These are phyloP conservation scores for Ischnus inquisitorius DNA, from an alignment of 2,888 invertebrate species.

Conservation along the genomic window DNA sequence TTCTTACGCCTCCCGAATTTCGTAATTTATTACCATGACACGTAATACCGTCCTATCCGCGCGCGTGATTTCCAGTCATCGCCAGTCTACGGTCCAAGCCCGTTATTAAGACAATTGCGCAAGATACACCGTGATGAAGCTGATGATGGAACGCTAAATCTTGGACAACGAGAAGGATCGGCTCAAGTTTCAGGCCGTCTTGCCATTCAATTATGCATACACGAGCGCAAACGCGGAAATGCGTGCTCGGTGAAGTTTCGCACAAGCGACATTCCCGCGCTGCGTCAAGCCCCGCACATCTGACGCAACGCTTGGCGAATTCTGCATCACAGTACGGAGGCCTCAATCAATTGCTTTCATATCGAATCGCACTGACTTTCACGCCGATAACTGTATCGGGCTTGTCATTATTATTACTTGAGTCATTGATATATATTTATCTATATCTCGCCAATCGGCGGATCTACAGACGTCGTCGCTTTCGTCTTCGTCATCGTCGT, in stretches of 20 bases:
- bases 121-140: neutral
- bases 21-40: no score
- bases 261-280: constrained; percentile 7
- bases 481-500: neutral
- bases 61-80: neutral
- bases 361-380: neutral
- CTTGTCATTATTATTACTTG: neutral
- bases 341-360: constrained; percentile 8
- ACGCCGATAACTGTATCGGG: constrained; percentile 14
- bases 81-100: neutral
- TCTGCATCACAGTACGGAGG: constrained; percentile 51
- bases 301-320: constrained; percentile 52
- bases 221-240: constrained; percentile 8
- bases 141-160: constrained; percentile 9
- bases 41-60: no score
- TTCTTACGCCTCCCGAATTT: no score
- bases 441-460: neutral
- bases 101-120: neutral
- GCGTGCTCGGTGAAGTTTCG: constrained; percentile 11
- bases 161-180: neutral
- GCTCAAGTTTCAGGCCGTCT: neutral
- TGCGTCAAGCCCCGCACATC: neutral
- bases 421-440: neutral
- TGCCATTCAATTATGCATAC: neutral
- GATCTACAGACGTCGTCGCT: neutral